Conservation (phyloP, 1,140 invertebrate genomes). For the Panulirus ornatus region DNA sequence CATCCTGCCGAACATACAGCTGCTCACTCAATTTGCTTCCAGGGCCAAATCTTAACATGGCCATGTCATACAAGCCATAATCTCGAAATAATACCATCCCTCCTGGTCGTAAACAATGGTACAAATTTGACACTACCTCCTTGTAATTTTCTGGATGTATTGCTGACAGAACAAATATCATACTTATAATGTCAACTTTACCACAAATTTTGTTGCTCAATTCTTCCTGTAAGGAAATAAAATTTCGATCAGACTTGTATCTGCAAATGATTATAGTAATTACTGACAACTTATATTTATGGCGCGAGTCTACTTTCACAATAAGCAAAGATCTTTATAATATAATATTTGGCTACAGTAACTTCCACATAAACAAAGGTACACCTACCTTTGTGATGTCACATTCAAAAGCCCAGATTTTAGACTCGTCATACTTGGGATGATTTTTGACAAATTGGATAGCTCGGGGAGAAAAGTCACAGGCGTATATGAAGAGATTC, state of each 20-base stretch:
- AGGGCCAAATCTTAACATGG: constrained; percentile 94
- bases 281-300: not conserved
- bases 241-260: too few relatives aligned
- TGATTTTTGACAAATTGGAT: constrained; percentile 90
- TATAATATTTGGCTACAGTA: too few relatives aligned
- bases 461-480: constrained; percentile 95
- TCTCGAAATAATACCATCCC: constrained; percentile 95
- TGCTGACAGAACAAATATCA: constrained; percentile 90
- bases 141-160: constrained; percentile 88
- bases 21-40: constrained; percentile 96
- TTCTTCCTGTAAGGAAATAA: constrained; percentile 76
- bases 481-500: constrained; percentile 89
- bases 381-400: constrained; percentile 81
- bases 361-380: too few relatives aligned
- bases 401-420: constrained; percentile 86
- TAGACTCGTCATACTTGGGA: constrained; percentile 82
- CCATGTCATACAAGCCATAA: constrained; percentile 99
- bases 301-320: too few relatives aligned
- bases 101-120: constrained; percentile 85
- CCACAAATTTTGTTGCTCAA: constrained; percentile 74
- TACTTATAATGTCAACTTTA: constrained; percentile 84
- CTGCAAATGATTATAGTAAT: constrained; percentile 81
- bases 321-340: too few relatives aligned
- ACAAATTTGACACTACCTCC: constrained; percentile 85
- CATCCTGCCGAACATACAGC: constrained; percentile 98